These are phyloP conservation scores for Coregonus suidteri DNA, from an alignment of 2,797 vertebrate genomes.

Conservation along the genomic window DNA sequence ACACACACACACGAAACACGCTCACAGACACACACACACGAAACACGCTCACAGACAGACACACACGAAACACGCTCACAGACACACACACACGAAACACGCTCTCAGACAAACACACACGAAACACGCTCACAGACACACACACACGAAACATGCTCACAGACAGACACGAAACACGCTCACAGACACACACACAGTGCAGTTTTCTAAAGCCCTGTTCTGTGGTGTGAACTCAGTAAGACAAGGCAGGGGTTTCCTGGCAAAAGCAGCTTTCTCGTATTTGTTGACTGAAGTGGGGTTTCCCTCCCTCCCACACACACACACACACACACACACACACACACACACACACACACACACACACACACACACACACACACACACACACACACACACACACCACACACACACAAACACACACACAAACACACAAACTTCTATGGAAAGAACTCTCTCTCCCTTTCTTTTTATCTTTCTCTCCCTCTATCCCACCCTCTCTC, in stretches of 20 bases:
- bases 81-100: background rate
- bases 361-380: too few species aligned
- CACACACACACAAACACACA: background rate
- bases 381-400: too few species aligned
- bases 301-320: conserved; percentile 28
- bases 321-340: too few species aligned
- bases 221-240: conserved; percentile 17
- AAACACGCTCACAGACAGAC: too few species aligned
- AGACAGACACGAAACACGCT: background rate
- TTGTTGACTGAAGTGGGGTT: conserved; percentile 55
- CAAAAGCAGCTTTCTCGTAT: conserved; percentile 48
- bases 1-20: too few species aligned
- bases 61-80: too few species aligned
- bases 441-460: conserved; percentile 24
- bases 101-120: background rate
- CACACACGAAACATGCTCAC: background rate
- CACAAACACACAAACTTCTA: too few species aligned
- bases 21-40: too few species aligned
- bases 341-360: too few species aligned
- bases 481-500: too few species aligned
- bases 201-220: background rate
- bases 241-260: conserved; percentile 45
- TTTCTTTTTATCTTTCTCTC: background rate
- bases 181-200: background rate
- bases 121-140: too few species aligned